Percentiles rank a stretch among this genome's conserved stretches.
phyloP scores from a whole-genome alignment of 2,113 vertebrate species.

The Echinops telfairi region DNA sequence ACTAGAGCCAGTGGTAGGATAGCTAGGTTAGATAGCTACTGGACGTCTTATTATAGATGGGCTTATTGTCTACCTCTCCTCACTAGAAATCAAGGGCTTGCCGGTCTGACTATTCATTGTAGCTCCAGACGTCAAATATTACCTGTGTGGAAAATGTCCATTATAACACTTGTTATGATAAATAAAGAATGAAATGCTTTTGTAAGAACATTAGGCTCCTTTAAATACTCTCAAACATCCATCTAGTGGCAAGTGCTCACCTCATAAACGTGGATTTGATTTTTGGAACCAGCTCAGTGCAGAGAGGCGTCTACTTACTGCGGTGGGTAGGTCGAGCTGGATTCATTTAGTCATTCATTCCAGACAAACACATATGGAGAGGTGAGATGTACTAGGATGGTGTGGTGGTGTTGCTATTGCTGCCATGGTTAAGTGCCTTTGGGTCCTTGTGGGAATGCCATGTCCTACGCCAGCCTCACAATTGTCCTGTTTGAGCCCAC shows the following conservation, averaged over 20 bases:
- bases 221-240: background rate
- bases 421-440: no score
- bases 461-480: no score
- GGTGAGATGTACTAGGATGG: background rate
- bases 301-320: background rate
- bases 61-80: background rate
- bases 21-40: background rate
- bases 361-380: background rate
- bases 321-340: background rate
- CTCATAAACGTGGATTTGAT: background rate
- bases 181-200: background rate
- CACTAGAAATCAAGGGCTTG: background rate
- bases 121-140: background rate
- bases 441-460: no score
- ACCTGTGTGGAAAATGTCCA: background rate
- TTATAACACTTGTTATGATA: background rate
- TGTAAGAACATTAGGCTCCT: conserved; percentile 5
- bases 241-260: background rate
- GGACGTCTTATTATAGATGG: background rate
- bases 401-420: no score
- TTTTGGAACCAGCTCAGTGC: conserved; percentile 3
- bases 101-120: background rate
- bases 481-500: background rate
- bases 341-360: background rate
- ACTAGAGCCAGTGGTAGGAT: no score